Conservation (phyloP, 2,888 invertebrate species). For the Oscheius sp. region DNA sequence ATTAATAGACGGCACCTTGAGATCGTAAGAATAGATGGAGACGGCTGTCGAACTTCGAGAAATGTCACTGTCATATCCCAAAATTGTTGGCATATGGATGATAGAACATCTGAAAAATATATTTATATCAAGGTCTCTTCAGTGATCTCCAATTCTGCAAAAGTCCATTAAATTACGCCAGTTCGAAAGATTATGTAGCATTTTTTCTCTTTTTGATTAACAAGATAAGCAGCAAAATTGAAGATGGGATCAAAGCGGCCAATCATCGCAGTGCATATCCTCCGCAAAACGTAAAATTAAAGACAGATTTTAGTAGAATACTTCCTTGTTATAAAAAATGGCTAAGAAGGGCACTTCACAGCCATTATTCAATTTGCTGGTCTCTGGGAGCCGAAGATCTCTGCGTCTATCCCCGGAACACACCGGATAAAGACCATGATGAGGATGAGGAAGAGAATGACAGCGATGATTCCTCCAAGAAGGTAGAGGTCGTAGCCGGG, state of each 20-base stretch:
- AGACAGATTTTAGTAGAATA: too few relatives aligned
- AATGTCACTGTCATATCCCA: constrained; percentile 17
- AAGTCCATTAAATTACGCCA: too few relatives aligned
- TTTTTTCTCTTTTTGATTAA: too few relatives aligned
- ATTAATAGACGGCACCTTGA: constrained; percentile 5
- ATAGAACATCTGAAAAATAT: constrained; percentile 14
- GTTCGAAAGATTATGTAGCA: too few relatives aligned
- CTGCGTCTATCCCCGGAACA: too few relatives aligned
- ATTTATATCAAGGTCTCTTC: neutral
- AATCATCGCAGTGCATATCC: too few relatives aligned
- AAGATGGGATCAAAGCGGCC: neutral
- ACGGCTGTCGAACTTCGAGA: constrained; percentile 25
- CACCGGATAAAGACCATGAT: constrained; percentile 24
- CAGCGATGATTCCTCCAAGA: constrained; percentile 20
- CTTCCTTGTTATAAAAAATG: neutral
- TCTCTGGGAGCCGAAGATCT: too few relatives aligned
- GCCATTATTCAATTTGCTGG: too few relatives aligned
- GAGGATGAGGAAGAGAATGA: constrained; percentile 16
- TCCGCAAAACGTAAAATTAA: too few relatives aligned
- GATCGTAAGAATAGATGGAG: constrained; percentile 26
- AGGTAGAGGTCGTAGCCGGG: constrained; percentile 23
- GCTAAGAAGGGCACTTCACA: too few relatives aligned
- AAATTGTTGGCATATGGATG: constrained; percentile 15
- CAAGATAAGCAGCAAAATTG: neutral
- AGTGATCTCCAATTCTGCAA: too few relatives aligned